Evolutionary conservation across 2,797 vertebrate species (phyloP).

Genomic region (Enteromius afrohamiltoni): DNA sequence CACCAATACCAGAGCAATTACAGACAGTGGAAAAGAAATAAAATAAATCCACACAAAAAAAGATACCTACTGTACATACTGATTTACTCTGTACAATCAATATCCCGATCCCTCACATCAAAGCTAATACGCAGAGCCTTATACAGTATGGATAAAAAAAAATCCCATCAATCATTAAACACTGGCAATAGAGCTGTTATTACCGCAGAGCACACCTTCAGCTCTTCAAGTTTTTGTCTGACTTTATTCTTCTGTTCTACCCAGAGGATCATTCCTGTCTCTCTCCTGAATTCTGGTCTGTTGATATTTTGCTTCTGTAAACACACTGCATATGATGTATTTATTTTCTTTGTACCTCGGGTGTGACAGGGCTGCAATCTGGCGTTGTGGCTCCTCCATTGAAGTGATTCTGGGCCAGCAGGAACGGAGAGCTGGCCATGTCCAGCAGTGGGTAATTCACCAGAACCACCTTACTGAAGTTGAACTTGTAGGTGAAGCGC

Average conservation of each 20-base stretch:
- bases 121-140: slow-evolving; percentile 38
- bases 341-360: slow-evolving; percentile 79
- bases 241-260: slow-evolving; percentile 13
- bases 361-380: slow-evolving; percentile 83
- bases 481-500: slow-evolving; percentile 97
- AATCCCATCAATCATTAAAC: slow-evolving; percentile 41
- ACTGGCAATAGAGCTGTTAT: slow-evolving; percentile 36
- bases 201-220: slow-evolving; percentile 13
- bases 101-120: slow-evolving; percentile 28
- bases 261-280: background rate
- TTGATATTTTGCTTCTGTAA: background rate
- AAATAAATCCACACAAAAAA: slow-evolving; percentile 51
- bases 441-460: slow-evolving; percentile 92
- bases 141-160: slow-evolving; percentile 36
- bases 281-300: slow-evolving; percentile 1
- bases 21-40: slow-evolving; percentile 64
- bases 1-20: slow-evolving; percentile 59
- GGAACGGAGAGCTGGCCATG: slow-evolving; percentile 87
- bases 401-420: slow-evolving; percentile 88
- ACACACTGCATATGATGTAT: background rate
- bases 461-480: slow-evolving; percentile 93
- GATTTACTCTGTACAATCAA: slow-evolving; percentile 35
- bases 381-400: slow-evolving; percentile 78
- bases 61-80: slow-evolving; percentile 55
- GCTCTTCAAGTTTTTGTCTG: slow-evolving; percentile 3